Evolutionary conservation across 2,797 vertebrate species (phyloP).

Genomic region (Apogon talboti): DNA sequence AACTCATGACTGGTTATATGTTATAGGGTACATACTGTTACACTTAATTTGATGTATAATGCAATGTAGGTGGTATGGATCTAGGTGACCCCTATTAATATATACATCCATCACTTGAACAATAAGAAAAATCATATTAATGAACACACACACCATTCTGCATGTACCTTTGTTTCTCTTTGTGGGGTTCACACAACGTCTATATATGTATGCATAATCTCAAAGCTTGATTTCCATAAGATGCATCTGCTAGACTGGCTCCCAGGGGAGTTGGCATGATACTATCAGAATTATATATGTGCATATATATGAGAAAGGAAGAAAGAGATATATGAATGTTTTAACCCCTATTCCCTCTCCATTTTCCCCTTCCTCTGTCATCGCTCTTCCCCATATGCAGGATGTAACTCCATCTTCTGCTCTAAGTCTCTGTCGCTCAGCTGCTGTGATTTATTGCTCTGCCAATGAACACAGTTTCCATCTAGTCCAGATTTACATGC

Average conservation of each 20-base stretch:
- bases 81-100: background rate
- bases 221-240: conserved; percentile 69
- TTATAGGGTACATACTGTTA: conserved; percentile 2
- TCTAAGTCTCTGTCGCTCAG: conserved; percentile 10
- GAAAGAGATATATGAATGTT: conserved; percentile 55
- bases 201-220: conserved; percentile 37
- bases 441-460: conserved; percentile 30
- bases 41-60: conserved; percentile 7
- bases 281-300: conserved; percentile 63
- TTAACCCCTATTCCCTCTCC: conserved; percentile 35
- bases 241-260: conserved; percentile 64
- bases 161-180: conserved; percentile 5
- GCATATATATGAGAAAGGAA: conserved; percentile 61
- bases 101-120: conserved; percentile 3
- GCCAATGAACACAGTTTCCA: conserved; percentile 19
- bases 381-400: background rate
- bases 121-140: conserved; percentile 28
- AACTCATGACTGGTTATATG: conserved; percentile 6
- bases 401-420: conserved; percentile 11
- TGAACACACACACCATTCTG: conserved; percentile 20
- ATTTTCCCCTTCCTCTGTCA: background rate
- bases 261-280: conserved; percentile 52
- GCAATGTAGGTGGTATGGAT: conserved; percentile 3
- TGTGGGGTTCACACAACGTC: conserved; percentile 1
- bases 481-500: background rate